Evolutionary conservation across 2,113 vertebrate species (phyloP), one percentile per base, ranked within the genome.

Genomic region (Gallinago paraguaiae): DNA sequence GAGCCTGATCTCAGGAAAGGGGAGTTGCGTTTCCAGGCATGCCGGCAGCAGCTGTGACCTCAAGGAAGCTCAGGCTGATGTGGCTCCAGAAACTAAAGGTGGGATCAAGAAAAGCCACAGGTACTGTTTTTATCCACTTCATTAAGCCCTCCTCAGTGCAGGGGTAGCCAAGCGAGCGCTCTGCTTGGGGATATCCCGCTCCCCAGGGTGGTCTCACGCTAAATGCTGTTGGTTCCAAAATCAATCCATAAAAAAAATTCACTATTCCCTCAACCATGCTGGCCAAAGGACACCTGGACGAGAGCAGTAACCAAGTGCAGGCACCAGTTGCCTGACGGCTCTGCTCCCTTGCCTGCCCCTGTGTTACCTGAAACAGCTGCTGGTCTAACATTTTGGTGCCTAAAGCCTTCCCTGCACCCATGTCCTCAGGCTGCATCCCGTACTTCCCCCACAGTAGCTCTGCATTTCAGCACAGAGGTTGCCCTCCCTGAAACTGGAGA

Each of bases 11-110:
- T 64, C 10, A 11, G 65, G 19, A 50, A 75, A 80, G 8, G 17
- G 17, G 35, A 67, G n/a, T 0, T 13, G 5, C 23, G 6, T 57
- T 91, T 54, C 41, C 39, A 53, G 37, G 30, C 23, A 10, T 1
- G 7, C 23, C 3, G 0, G 20, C 25, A 30, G 48, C 3, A 2
- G 1, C 25, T 67, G 22, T 1, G 2, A 0, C 10, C 24, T 27
- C 31, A 39, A 16, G 56, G 46, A 61, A 17, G 20, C 11, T 60
- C 65, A 16, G 45, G 45, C 16, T 77, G 63, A 31, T 4, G n/a
- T 35, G 31, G 25, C 37, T 39, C 31, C 33, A 71, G 71, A 60
- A 61, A 48, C 15, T 17, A 27, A 83, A 48, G 22, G n/a, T 22
- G 35, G 27, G 53, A 24, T 48, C 31, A 14, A 10, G 54, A 43